Evolutionary conservation across 2,797 vertebrate species (phyloP).

Genomic region (Dendrocincla tyrannina): DNA sequence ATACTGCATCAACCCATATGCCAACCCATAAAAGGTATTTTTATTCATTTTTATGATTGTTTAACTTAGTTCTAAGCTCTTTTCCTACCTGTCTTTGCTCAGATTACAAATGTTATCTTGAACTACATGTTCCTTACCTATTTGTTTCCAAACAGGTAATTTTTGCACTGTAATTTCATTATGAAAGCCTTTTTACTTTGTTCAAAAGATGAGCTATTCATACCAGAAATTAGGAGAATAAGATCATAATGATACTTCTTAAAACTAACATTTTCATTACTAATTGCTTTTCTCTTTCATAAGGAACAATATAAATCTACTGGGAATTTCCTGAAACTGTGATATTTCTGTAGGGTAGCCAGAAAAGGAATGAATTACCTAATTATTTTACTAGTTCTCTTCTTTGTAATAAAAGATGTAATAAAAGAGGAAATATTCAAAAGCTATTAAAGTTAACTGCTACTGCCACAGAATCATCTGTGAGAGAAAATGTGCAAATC

Average conservation of each 20-base stretch:
- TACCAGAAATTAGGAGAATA: slow-evolving; percentile 8
- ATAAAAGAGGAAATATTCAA: slow-evolving; percentile 21
- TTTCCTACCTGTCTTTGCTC: not conserved
- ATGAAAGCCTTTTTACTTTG: not conserved
- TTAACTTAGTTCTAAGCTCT: not conserved
- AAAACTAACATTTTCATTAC: slow-evolving; percentile 53
- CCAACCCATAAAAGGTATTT: not conserved
- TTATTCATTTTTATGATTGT: not conserved
- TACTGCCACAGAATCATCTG: not conserved
- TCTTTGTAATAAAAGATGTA: slow-evolving; percentile 27
- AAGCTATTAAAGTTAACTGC: slow-evolving; percentile 39
- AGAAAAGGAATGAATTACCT: slow-evolving; percentile 26
- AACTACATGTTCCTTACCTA: not conserved
- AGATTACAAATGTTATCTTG: not conserved
- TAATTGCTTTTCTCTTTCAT: slow-evolving; percentile 36
- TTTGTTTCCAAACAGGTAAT: slow-evolving; percentile 31
- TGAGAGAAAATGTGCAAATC: not conserved
- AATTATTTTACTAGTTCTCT: slow-evolving; percentile 41
- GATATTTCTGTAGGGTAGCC: slow-evolving; percentile 20
- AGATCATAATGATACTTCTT: slow-evolving; percentile 20
- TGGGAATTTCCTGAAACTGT: slow-evolving; percentile 36
- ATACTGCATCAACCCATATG: not conserved
- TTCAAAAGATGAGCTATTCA: slow-evolving; percentile 23
- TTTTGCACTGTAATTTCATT: slow-evolving; percentile 32
- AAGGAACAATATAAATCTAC: slow-evolving; percentile 24